Evolutionary conservation across 2,797 vertebrate genomes (phyloP), one percentile per base, ranked within the genome.

Genomic region (Phrynocephalus guinanensis): DNA sequence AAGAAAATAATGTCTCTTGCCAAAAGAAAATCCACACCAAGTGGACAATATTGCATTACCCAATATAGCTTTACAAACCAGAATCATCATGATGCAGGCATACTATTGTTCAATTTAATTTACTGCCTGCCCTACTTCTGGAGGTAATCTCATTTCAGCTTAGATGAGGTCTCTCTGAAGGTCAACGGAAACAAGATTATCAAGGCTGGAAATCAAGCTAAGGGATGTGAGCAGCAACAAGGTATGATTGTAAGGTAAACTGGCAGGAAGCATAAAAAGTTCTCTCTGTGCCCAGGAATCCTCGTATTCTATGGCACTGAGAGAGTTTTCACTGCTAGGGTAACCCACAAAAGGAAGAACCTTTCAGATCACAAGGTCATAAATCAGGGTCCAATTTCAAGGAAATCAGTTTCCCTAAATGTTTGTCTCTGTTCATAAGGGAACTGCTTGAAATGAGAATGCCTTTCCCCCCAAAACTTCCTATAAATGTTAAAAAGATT

Each of bases 381-480:
- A 1, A 24, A 56, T n/a, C 66, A 33, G 60, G 77, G 50, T 3
- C 6, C 48, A 68, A 38, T 8, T 15, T 79, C 71, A 83, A 52
- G 26, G 78, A 80, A 90, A 89, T 92, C 38, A 6, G 11, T 72
- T 83, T 78, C 75, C 56, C 30, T 84, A 44, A 9, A 18, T 77
- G 87, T 22, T 81, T 82, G 68, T 76, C 63, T 2, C 0, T 13
- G 28, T 28, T 24, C 13, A 70, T 71, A 7, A 22, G 1, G 33
- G n/a, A 15, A 38, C 72, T 66, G 18, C 3, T 26, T 63, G 56
- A n/a, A 77, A 7, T 2, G 18, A 66, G 56, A n/a, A 60, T 50
- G 11, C 5, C 30, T 6, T 38, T 44, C 44, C 18, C 3, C 68
- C 48, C 1, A 56, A 56, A 0, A 24, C 2, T 22, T 48, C 18